Base-by-base conservation (phyloP, 2,888 invertebrate genomes). In the Lithophane ornitopus region DNA sequence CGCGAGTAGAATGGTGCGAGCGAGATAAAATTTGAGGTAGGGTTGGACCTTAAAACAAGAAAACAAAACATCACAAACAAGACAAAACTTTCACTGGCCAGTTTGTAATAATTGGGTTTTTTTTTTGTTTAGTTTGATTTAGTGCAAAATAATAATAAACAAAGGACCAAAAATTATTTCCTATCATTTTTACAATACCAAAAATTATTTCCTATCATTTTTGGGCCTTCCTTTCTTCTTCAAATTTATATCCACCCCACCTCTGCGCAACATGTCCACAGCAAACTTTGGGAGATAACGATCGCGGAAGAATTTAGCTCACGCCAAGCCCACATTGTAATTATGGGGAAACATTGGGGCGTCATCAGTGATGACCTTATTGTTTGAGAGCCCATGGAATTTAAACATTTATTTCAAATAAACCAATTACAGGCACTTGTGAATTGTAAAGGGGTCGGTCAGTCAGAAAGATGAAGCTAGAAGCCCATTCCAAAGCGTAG, bases 211-310 rank as follows among this genome's bases (percentile, higher is more conserved):
- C n/a, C 1, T 12, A n/a, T 54, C 1, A 39, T 14, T 19, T 28
- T n/a, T 22, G 1, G 16, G 39, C 14, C 26, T 54, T 63, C 22
- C 2, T 54, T 7, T 4, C 34, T 34, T 34, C 4, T 34, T 34
- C 9, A 67, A 44, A 61, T 0, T 0, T 7, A 67, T 73, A 16
- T 44, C 39, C 75, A 81, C 79, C 67, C 61, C 74, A 86, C 7
- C 22, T 26, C 61, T 72, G 70, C 54, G 65, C 76, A 78, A 79
- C 74, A 79, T 81, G 84, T 87, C 76, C 78, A 67, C 41, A 59
- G 26, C 41, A 77, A 88, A 88, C 63, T 88, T 85, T 67, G 22
- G 22, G 71, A 28, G 74, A 61, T 28, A 78, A 79, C 76, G 73
- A 78, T 81, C 79, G 56, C 49, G 70, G 54, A 70, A 62, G 69